Conservation (phyloP, 2,113 vertebrate genomes). For the Caranx ignobilis region DNA sequence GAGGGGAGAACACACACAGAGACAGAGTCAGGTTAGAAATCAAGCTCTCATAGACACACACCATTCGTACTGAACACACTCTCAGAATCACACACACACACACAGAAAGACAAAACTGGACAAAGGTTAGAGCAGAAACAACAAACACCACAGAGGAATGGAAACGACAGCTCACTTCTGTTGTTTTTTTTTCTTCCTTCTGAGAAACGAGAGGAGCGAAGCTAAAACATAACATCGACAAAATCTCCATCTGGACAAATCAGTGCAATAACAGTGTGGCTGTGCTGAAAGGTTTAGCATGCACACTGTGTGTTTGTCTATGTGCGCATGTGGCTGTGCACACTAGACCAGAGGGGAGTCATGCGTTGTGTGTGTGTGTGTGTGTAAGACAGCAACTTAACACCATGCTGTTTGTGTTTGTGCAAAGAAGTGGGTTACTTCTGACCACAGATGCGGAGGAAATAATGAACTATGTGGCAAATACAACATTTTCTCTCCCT, state of each 20-base stretch:
- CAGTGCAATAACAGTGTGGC: slow-evolving; percentile 25
- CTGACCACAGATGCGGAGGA: slow-evolving; percentile 25
- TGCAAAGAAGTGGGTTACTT: slow-evolving; percentile 36
- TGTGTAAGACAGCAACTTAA: slow-evolving; percentile 26
- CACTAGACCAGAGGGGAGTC: slow-evolving; percentile 26
- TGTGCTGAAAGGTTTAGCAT: slow-evolving; percentile 38
- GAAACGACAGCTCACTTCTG: slow-evolving; percentile 3
- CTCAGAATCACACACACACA: slow-evolving; percentile 8
- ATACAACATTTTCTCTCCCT: slow-evolving; percentile 5
- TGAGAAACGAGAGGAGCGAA: slow-evolving; percentile 20
- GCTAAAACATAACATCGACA: slow-evolving; percentile 17
- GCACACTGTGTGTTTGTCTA: slow-evolving; percentile 30
- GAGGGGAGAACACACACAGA: slow-evolving; percentile 58
- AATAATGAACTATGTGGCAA: slow-evolving; percentile 1
- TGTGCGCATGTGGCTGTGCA: slow-evolving; percentile 21
- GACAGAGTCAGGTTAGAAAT: slow-evolving; percentile 60
- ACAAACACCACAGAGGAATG: slow-evolving; percentile 42
- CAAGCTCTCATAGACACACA: slow-evolving; percentile 4
- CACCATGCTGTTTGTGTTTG: slow-evolving; percentile 48
- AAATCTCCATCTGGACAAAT: slow-evolving; percentile 45
- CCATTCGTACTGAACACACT: not conserved
- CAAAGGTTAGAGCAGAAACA: slow-evolving; percentile 56
- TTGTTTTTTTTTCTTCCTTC: not conserved
- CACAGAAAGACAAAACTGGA: slow-evolving; percentile 35
- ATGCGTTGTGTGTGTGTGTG: slow-evolving; percentile 46